Percentiles rank a stretch among this genome's conserved stretches.
Evolutionary conservation across 2,797 vertebrate genomes (phyloP).

Genomic region (Chaenodraco wilsoni): DNA sequence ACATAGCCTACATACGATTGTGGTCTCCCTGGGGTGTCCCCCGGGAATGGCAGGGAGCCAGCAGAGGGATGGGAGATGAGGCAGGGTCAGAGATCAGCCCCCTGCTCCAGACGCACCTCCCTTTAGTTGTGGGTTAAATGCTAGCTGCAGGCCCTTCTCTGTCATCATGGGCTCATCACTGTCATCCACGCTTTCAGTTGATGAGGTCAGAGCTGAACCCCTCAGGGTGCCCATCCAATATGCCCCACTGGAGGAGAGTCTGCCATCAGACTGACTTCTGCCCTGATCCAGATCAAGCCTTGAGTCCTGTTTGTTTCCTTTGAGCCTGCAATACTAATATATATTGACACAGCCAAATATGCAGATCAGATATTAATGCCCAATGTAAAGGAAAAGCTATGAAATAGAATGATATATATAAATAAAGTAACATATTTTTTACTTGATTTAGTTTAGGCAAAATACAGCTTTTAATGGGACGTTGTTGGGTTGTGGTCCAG

Average conservation of each 20-base stretch:
- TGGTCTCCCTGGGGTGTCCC: constrained; percentile 48
- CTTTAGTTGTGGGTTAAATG: constrained; percentile 66
- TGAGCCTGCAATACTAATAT: not conserved
- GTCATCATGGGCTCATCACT: constrained; percentile 79
- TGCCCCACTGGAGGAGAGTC: not conserved
- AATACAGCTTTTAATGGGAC: not conserved
- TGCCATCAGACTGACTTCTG: constrained; percentile 18
- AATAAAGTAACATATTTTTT: too few species aligned
- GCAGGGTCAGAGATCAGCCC: constrained; percentile 73
- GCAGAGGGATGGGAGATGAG: constrained; percentile 59
- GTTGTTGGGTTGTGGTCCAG: not conserved
- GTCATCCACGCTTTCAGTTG: constrained; percentile 65
- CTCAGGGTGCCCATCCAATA: constrained; percentile 2
- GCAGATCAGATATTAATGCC: not conserved
- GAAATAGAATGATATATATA: not conserved
- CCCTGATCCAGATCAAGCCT: constrained; percentile 5
- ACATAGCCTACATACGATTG: constrained; percentile 38
- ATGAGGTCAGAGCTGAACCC: constrained; percentile 58
- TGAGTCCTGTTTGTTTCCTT: not conserved
- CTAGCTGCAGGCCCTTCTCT: constrained; percentile 70
- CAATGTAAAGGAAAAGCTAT: not conserved
- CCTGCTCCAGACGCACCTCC: constrained; percentile 52
- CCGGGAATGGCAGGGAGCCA: constrained; percentile 50
- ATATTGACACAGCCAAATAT: not conserved
- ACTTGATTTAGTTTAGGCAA: not conserved